Conservation (phyloP, 2,888 invertebrate species). For the Hirtodrosophila alboralis region DNA sequence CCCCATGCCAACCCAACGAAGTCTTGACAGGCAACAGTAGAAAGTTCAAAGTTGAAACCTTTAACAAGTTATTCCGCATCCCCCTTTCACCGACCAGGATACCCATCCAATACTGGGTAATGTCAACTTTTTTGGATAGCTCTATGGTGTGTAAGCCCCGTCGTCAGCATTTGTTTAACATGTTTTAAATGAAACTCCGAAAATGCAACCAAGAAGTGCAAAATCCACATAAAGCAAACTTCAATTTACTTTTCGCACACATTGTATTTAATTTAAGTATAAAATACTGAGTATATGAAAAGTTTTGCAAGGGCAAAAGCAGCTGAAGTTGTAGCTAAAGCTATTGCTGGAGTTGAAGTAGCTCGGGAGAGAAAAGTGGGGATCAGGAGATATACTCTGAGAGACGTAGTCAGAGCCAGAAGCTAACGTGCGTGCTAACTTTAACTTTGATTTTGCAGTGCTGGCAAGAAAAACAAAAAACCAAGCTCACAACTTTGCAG, state of each 20-base stretch:
- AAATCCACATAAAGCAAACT: slow-evolving; percentile 72
- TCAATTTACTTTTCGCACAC: slow-evolving; percentile 76
- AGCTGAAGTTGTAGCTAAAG: slow-evolving; percentile 11
- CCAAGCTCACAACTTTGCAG: slow-evolving; percentile 63
- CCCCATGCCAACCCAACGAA: slow-evolving; percentile 10
- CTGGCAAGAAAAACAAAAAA: slow-evolving; percentile 45
- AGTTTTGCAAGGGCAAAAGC: slow-evolving; percentile 59
- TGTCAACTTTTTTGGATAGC: slow-evolving; percentile 51
- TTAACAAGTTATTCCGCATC: slow-evolving; percentile 34
- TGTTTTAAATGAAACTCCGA: slow-evolving; percentile 58
- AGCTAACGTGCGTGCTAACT: slow-evolving; percentile 65
- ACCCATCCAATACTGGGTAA: slow-evolving; percentile 9
- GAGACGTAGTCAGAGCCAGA: slow-evolving; percentile 23
- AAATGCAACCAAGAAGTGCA: slow-evolving; percentile 42
- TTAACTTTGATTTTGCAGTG: slow-evolving; percentile 71
- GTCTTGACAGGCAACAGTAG: slow-evolving; percentile 48
- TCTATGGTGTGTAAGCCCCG: slow-evolving; percentile 29
- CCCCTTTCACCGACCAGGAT: background rate
- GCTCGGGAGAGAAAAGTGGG: background rate
- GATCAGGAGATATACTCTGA: too few relatives aligned
- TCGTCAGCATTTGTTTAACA: slow-evolving; percentile 57
- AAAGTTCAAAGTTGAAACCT: slow-evolving; percentile 48
- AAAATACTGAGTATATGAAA: slow-evolving; percentile 62
- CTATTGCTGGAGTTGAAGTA: slow-evolving; percentile 23
- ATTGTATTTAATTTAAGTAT: slow-evolving; percentile 78